A percentile compares a stretch with the other conserved stretches of the same genome.
These are phyloP conservation scores for Phyto melanocephala DNA, from an alignment of 2,888 invertebrate species.

Conservation along the genomic window DNA sequence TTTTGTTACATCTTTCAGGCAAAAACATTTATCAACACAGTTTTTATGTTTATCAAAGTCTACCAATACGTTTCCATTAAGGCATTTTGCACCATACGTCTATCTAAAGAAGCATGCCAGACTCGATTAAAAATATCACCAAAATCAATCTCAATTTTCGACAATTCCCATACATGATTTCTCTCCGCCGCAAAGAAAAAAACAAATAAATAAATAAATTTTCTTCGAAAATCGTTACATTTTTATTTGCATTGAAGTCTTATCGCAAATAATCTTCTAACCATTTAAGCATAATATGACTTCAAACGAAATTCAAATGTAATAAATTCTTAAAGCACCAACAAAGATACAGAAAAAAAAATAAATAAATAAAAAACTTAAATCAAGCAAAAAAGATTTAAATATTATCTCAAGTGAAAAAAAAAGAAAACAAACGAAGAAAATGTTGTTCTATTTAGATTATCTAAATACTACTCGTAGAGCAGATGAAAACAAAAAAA, in stretches of 20 bases:
- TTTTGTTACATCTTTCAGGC: too few relatives aligned
- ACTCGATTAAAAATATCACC: slow-evolving; percentile 14
- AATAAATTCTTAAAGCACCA: slow-evolving; percentile 45
- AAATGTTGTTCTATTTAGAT: slow-evolving; percentile 61
- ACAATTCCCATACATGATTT: slow-evolving; percentile 16
- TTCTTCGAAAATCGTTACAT: slow-evolving; percentile 17
- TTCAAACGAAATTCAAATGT: slow-evolving; percentile 55
- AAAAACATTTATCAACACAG: too few relatives aligned
- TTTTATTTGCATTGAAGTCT: slow-evolving; percentile 13
- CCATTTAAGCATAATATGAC: slow-evolving; percentile 62
- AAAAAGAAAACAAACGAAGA: too few relatives aligned
- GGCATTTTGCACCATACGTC: too few relatives aligned
- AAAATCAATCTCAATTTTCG: slow-evolving; percentile 19
- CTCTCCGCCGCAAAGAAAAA: not conserved
- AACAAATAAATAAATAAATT: not conserved
- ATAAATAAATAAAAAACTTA: not conserved
- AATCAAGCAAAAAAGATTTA: slow-evolving; percentile 14
- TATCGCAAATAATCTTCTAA: slow-evolving; percentile 48
- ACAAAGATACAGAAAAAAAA: not conserved
- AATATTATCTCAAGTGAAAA: slow-evolving; percentile 54
- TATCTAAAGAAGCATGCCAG: too few relatives aligned
- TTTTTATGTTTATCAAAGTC: too few relatives aligned
- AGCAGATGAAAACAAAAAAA: not conserved
- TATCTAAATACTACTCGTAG: slow-evolving; percentile 34
- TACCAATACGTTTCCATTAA: too few relatives aligned